These are phyloP conservation scores for Melieria crassipennis DNA, from an alignment of 2,888 invertebrate genomes.

Conservation along the genomic window DNA sequence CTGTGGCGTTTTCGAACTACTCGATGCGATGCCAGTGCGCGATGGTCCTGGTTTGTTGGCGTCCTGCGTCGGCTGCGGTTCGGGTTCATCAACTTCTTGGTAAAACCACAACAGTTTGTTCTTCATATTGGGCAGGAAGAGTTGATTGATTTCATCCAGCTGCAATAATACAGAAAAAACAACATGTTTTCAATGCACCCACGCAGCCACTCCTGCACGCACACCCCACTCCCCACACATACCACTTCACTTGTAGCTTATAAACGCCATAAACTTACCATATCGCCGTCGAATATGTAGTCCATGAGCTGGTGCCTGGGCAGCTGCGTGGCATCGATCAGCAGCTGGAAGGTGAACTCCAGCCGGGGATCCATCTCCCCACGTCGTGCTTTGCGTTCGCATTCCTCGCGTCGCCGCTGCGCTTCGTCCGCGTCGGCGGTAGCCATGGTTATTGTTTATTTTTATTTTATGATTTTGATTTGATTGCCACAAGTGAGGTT, in stretches of 20 bases:
- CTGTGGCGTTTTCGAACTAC: constrained; percentile 65
- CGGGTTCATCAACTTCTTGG: constrained; percentile 82
- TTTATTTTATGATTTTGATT: constrained; percentile 1
- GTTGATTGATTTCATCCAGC: constrained; percentile 88
- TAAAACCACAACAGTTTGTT: constrained; percentile 89
- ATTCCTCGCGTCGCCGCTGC: constrained; percentile 85
- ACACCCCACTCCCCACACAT: too few relatives aligned
- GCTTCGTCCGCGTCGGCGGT: constrained; percentile 63
- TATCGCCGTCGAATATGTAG: constrained; percentile 89
- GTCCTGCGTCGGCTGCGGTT: constrained; percentile 63
- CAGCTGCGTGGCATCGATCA: constrained; percentile 85
- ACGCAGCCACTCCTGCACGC: too few relatives aligned
- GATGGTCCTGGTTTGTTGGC: constrained; percentile 67
- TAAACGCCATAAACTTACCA: constrained; percentile 68
- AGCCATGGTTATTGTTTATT: constrained; percentile 42
- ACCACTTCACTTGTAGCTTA: too few relatives aligned
- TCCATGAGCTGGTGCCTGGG: constrained; percentile 89
- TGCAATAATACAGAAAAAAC: constrained; percentile 52
- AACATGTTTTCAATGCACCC: too few relatives aligned
- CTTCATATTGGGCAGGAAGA: constrained; percentile 86
- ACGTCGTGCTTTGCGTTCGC: constrained; percentile 87
- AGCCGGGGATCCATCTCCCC: constrained; percentile 93
- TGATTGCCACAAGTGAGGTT: not conserved
- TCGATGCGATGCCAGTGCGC: constrained; percentile 67
- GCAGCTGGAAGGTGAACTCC: constrained; percentile 89